Evolutionary conservation across 2,113 vertebrate species (phyloP).

Genomic region (Phaethornis superciliosus): DNA sequence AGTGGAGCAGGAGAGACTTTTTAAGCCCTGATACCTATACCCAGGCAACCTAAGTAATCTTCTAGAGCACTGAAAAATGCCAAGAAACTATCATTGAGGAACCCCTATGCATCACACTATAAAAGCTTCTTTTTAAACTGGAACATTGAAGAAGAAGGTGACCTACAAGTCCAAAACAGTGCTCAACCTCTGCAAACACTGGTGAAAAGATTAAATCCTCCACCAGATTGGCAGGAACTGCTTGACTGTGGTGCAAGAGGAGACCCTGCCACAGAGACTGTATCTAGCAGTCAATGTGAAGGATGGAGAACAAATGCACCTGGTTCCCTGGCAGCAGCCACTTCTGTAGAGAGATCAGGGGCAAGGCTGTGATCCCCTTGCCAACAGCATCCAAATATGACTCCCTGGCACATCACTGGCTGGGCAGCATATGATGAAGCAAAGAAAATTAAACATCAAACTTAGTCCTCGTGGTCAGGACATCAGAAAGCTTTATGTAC

Average conservation of each 20-base stretch:
- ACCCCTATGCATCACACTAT: accelerated
- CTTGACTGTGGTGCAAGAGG: background rate
- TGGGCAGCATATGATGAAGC: background rate
- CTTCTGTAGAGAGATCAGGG: accelerated
- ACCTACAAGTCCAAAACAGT: background rate
- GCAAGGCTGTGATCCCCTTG: background rate
- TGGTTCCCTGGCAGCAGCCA: background rate
- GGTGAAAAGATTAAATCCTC: background rate
- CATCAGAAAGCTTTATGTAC: background rate
- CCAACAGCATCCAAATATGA: background rate
- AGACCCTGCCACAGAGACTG: background rate
- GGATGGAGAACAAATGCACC: background rate
- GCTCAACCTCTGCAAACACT: accelerated
- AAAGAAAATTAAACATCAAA: background rate
- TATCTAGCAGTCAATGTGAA: background rate
- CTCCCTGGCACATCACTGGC: background rate
- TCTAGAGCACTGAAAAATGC: background rate
- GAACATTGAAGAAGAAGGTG: background rate
- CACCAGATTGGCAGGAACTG: background rate
- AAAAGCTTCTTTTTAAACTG: background rate
- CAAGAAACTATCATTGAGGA: background rate
- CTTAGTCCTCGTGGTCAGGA: background rate
- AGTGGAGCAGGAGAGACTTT: background rate
- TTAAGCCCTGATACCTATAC: background rate
- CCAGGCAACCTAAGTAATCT: background rate